phyloP scores from a whole-genome alignment of 2,797 vertebrate species.

The Danio albolineatus region DNA sequence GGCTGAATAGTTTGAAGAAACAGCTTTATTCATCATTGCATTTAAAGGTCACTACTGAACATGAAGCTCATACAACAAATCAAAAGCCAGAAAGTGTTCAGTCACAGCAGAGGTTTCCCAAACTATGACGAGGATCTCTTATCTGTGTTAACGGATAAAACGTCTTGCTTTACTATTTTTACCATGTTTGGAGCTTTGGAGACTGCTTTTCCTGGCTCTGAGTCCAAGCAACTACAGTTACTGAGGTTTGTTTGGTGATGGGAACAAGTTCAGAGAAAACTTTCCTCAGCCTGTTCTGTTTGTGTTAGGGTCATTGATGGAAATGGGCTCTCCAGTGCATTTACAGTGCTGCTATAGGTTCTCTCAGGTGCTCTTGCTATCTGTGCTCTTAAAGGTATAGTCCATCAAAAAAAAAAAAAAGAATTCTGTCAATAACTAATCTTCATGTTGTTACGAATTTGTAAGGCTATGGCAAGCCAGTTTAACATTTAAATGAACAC shows the following conservation, averaged over 20 bases:
- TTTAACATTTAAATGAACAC: too few relatives aligned
- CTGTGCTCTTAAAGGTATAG: too few relatives aligned
- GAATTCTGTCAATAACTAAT: too few relatives aligned
- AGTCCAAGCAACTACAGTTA: slow-evolving; percentile 61
- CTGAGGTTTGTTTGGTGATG: slow-evolving; percentile 67
- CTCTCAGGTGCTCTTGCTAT: slow-evolving; percentile 11
- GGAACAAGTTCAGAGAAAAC: slow-evolving; percentile 55
- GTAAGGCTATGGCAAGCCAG: too few relatives aligned
- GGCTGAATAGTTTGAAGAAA: slow-evolving; percentile 59
- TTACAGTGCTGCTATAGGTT: not conserved
- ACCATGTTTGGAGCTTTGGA: slow-evolving; percentile 49
- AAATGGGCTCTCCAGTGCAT: slow-evolving; percentile 68
- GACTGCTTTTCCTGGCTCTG: slow-evolving; percentile 63
- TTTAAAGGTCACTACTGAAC: slow-evolving; percentile 54
- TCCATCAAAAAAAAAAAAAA: too few relatives aligned
- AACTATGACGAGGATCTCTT: slow-evolving; percentile 22
- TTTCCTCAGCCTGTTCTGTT: slow-evolving; percentile 46
- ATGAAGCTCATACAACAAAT: slow-evolving; percentile 28
- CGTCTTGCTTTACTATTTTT: slow-evolving; percentile 39
- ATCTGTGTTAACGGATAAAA: slow-evolving; percentile 32
- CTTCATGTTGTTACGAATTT: too few relatives aligned
- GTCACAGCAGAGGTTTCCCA: slow-evolving; percentile 36
- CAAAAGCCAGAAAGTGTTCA: slow-evolving; percentile 17
- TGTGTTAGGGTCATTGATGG: slow-evolving; percentile 58
- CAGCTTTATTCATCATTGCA: slow-evolving; percentile 48